Percentiles rank a stretch among this genome's conserved stretches.
phyloP scores from a whole-genome alignment of 1,140 invertebrate genomes.

The Trigoniulus corallinus region DNA sequence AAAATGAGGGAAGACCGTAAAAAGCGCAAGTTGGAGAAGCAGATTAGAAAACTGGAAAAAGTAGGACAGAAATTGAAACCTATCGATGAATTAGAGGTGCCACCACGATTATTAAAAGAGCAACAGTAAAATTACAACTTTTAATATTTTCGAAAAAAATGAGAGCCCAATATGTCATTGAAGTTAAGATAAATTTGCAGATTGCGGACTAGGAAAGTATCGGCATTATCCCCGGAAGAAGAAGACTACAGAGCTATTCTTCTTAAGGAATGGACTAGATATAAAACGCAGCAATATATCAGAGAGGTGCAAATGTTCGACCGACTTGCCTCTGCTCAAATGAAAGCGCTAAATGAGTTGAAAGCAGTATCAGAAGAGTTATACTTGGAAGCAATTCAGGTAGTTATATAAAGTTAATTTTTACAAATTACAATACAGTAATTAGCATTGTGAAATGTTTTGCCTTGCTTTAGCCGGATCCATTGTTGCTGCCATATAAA shows the following conservation, averaged over 20 bases:
- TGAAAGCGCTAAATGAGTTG: conserved; percentile 56
- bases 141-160: not conserved
- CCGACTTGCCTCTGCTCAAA: conserved; percentile 44
- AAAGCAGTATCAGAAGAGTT: conserved; percentile 58
- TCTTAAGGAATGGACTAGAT: conserved; percentile 52
- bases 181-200: conserved; percentile 26
- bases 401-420: conserved; percentile 21
- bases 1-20: conserved; percentile 58
- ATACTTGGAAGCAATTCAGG: conserved; percentile 62
- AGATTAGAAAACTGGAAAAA: conserved; percentile 59
- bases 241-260: conserved; percentile 36
- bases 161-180: no score
- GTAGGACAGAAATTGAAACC: conserved; percentile 59
- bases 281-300: conserved; percentile 42
- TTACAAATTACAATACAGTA: conserved; percentile 7
- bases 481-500: conserved; percentile 42
- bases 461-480: conserved; percentile 34
- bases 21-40: conserved; percentile 62
- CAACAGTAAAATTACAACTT: conserved; percentile 32
- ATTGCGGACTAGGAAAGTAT: conserved; percentile 29
- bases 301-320: conserved; percentile 47
- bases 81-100: conserved; percentile 57
- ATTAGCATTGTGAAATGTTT: not conserved
- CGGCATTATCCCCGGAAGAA: conserved; percentile 29
- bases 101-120: conserved; percentile 43